Percentiles rank a stretch among this genome's conserved stretches.
phyloP scores from a whole-genome alignment of 2,888 invertebrate genomes.

The Ceratothoa steindachneri region DNA sequence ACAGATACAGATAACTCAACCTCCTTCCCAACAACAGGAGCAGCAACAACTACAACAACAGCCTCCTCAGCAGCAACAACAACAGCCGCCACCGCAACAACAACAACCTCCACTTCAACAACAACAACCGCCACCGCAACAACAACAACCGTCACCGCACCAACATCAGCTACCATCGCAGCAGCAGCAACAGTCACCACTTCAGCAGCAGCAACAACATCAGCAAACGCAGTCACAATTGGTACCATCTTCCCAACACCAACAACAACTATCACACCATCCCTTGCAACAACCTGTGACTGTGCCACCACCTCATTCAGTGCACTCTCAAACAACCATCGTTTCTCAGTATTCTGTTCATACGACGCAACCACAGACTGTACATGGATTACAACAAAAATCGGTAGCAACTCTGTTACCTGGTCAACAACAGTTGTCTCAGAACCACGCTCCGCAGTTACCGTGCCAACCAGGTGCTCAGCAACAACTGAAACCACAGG shows the following conservation, averaged over 20 bases:
- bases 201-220: constrained; percentile 33
- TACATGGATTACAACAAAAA: neutral
- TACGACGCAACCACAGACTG: neutral
- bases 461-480: neutral
- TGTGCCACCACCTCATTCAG: neutral
- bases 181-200: constrained; percentile 18
- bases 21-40: neutral
- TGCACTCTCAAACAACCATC: neutral
- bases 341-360: neutral
- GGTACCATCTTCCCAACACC: no score
- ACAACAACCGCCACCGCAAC: neutral
- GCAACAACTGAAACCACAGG: constrained; percentile 16
- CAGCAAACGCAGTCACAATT: constrained; percentile 17
- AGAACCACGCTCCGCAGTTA: neutral
- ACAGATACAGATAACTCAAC: neutral
- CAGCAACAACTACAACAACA: neutral
- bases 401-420: neutral
- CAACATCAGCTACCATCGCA: neutral
- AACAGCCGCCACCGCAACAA: no score
- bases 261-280: constrained; percentile 29
- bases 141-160: neutral
- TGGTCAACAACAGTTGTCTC: neutral
- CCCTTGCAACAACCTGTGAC: no score
- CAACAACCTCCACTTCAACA: neutral
- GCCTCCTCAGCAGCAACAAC: neutral